Evolutionary conservation across 1,140 invertebrate genomes (phyloP).

Genomic region (Brachionus angularis): DNA sequence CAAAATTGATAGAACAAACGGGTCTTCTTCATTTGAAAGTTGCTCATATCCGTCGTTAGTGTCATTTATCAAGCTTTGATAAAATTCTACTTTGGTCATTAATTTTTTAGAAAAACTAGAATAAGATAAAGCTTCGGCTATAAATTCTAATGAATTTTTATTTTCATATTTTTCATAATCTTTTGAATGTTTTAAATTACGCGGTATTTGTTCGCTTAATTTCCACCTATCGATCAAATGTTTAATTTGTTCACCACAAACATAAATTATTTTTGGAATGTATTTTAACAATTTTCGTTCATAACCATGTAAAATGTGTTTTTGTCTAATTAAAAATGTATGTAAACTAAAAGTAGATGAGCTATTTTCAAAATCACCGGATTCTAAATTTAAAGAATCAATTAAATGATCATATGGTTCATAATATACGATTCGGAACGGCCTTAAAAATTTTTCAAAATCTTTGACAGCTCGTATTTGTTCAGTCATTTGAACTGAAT

Average conservation of each 20-base stretch:
- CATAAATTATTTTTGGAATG: slow-evolving; percentile 69
- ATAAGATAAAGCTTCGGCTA: not conserved
- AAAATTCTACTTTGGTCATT: not conserved
- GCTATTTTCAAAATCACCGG: slow-evolving; percentile 45
- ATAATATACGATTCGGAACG: slow-evolving; percentile 18
- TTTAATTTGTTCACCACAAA: not conserved
- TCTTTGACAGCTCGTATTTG: slow-evolving; percentile 57
- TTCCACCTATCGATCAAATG: not conserved
- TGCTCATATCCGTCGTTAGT: not conserved
- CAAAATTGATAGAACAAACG: not conserved
- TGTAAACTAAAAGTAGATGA: slow-evolving; percentile 65
- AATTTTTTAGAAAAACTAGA: not conserved
- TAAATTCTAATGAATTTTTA: not conserved
- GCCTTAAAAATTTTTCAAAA: slow-evolving; percentile 32
- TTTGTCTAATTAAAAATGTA: slow-evolving; percentile 70
- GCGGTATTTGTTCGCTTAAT: not conserved
- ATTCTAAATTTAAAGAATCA: not conserved
- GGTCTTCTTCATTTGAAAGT: slow-evolving; percentile 20
- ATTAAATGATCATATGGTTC: not conserved
- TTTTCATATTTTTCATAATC: not conserved
- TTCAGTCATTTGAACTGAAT: slow-evolving; percentile 70
- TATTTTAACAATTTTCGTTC: slow-evolving; percentile 72
- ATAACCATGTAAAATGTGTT: slow-evolving; percentile 70
- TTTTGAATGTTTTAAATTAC: not conserved
- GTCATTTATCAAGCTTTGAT: slow-evolving; percentile 1